These are phyloP conservation scores for Sturnus vulgaris DNA, from an alignment of 2,113 vertebrate genomes.

Conservation along the genomic window DNA sequence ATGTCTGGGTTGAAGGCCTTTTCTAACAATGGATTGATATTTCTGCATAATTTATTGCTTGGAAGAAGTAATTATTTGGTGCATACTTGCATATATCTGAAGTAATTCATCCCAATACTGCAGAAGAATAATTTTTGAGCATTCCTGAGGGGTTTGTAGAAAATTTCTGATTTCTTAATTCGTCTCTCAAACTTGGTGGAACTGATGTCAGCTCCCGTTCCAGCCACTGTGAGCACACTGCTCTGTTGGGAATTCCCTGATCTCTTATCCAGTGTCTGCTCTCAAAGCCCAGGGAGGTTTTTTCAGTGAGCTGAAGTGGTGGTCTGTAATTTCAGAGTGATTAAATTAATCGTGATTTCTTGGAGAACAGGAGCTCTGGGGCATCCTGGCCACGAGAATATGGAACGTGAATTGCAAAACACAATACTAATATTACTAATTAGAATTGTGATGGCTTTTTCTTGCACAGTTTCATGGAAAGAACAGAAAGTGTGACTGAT, in stretches of 20 bases:
- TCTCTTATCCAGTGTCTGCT: not conserved
- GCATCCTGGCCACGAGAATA: not conserved
- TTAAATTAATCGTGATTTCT: not conserved
- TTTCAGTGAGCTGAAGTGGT: not conserved
- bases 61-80: not conserved
- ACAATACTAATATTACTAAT: not conserved
- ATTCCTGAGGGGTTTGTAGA: not conserved
- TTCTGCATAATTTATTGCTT: not conserved
- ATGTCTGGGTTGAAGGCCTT: not conserved
- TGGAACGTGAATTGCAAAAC: not conserved
- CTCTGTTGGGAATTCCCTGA: not conserved
- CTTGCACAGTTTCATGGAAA: not conserved
- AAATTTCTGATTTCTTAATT: not conserved
- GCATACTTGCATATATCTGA: not conserved
- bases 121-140: not conserved
- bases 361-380: not conserved
- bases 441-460: not conserved
- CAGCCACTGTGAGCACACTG: not conserved
- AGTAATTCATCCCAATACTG: not conserved
- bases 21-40: not conserved
- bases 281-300: not conserved
- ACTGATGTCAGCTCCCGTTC: not conserved
- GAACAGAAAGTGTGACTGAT: not conserved
- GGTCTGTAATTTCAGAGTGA: not conserved
- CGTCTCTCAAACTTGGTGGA: not conserved